phyloP scores from a whole-genome alignment of 2,888 invertebrate genomes.

The Drosophila birchii region DNA sequence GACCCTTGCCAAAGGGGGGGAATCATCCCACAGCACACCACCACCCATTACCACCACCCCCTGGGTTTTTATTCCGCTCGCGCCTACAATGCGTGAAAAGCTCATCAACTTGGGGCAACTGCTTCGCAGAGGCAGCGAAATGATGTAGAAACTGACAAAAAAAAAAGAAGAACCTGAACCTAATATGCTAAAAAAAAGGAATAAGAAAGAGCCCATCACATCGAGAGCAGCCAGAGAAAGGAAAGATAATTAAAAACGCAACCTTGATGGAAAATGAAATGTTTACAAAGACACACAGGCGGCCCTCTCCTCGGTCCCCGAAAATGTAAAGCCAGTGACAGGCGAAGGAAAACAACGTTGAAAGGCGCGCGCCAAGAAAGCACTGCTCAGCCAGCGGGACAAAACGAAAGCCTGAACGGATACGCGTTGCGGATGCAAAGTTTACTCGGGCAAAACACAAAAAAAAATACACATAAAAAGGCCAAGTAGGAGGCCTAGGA shows the following conservation, averaged over 20 bases:
- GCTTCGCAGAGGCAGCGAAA: conserved; percentile 48
- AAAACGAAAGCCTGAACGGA: conserved; percentile 76
- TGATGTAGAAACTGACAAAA: conserved; percentile 70
- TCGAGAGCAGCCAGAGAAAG: conserved; percentile 66
- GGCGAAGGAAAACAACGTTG: conserved; percentile 56
- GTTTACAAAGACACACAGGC: conserved; percentile 76
- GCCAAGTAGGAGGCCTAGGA: conserved; percentile 15
- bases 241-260: conserved; percentile 84
- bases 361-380: conserved; percentile 62
- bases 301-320: conserved; percentile 10
- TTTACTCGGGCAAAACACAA: conserved; percentile 66
- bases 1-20: conserved; percentile 65
- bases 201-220: conserved; percentile 48
- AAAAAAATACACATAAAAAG: conserved; percentile 28
- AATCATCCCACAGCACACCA: conserved; percentile 1
- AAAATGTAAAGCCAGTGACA: conserved; percentile 68
- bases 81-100: conserved; percentile 79
- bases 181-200: conserved; percentile 63
- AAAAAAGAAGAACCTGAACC: conserved; percentile 60
- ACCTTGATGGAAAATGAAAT: conserved; percentile 84
- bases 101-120: conserved; percentile 69
- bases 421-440: conserved; percentile 77
- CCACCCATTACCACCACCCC: not conserved
- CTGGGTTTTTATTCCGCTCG: conserved; percentile 50
- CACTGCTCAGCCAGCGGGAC: conserved; percentile 65